A percentile compares a stretch with the other conserved stretches of the same genome.
Evolutionary conservation across 2,797 vertebrate genomes (phyloP).

Genomic region (Thamnophis elegans): DNA sequence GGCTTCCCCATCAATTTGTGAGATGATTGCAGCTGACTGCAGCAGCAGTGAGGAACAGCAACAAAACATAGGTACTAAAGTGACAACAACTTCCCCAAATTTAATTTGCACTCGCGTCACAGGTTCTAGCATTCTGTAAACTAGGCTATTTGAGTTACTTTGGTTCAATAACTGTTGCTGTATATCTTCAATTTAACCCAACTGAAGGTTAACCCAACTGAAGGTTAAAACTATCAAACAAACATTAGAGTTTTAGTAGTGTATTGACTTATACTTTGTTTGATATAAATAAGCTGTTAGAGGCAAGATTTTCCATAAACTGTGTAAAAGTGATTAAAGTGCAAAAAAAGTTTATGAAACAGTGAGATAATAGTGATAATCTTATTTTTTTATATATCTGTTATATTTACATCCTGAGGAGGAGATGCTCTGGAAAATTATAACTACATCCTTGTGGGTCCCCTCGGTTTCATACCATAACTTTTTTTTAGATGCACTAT

Average conservation of each 20-base stretch:
- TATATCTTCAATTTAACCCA: not conserved
- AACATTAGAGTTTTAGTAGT: not conserved
- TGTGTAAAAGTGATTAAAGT: not conserved
- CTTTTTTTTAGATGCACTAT: not conserved
- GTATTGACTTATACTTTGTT: not conserved
- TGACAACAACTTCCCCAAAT: not conserved
- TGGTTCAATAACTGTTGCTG: not conserved
- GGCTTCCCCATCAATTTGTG: not conserved
- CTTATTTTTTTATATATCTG: not conserved
- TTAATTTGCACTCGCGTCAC: not conserved
- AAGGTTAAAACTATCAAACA: not conserved
- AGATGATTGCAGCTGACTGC: not conserved
- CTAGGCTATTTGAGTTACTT: not conserved
- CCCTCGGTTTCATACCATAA: not conserved
- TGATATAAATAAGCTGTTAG: not conserved
- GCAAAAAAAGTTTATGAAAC: not conserved
- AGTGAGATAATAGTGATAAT: not conserved
- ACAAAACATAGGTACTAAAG: not conserved
- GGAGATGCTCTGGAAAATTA: not conserved
- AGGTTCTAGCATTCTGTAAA: not conserved
- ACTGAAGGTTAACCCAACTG: not conserved
- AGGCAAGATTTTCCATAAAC: not conserved
- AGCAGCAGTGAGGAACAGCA: not conserved
- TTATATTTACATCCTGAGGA: not conserved
- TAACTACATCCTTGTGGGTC: not conserved